These are phyloP conservation scores for Rhadinocentrus ornatus DNA, from an alignment of 2,797 vertebrate genomes.

Conservation along the genomic window DNA sequence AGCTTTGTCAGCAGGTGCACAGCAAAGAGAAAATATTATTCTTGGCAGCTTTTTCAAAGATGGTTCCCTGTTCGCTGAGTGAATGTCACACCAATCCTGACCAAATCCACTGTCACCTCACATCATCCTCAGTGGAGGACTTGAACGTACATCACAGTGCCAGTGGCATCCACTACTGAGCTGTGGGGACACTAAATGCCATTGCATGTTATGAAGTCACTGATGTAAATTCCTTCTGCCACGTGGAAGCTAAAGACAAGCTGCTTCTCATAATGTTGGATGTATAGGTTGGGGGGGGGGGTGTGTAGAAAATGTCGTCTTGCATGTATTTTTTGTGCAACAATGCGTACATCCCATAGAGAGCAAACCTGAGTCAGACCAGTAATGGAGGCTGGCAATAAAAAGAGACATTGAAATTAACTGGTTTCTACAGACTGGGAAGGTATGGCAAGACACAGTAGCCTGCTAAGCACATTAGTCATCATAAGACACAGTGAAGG, in stretches of 20 bases:
- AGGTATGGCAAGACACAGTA: not conserved
- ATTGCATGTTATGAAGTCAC: constrained; percentile 72
- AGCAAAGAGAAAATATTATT: constrained; percentile 34
- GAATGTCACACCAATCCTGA: constrained; percentile 71
- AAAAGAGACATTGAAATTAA: not conserved
- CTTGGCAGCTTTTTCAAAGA: constrained; percentile 39
- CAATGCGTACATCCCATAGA: constrained; percentile 17
- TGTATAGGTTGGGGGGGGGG: constrained; percentile 57
- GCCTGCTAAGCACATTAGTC: not conserved
- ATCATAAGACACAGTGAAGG: not conserved
- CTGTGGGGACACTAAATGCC: constrained; percentile 82
- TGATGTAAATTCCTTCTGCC: constrained; percentile 74
- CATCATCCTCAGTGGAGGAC: constrained; percentile 74
- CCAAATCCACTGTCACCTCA: constrained; percentile 78
- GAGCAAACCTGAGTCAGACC: not conserved
- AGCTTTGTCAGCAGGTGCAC: constrained; percentile 44
- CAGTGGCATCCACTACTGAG: constrained; percentile 71
- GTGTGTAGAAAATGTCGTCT: constrained; percentile 45
- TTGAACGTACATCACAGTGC: constrained; percentile 73
- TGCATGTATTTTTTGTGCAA: constrained; percentile 31
- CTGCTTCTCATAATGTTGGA: constrained; percentile 66
- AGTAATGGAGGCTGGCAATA: not conserved
- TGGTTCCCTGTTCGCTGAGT: constrained; percentile 50
- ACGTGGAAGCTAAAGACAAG: constrained; percentile 73
- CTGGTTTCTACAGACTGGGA: not conserved